Conservation (phyloP, 2,797 vertebrate species). For the Anabacerthia variegaticeps region DNA sequence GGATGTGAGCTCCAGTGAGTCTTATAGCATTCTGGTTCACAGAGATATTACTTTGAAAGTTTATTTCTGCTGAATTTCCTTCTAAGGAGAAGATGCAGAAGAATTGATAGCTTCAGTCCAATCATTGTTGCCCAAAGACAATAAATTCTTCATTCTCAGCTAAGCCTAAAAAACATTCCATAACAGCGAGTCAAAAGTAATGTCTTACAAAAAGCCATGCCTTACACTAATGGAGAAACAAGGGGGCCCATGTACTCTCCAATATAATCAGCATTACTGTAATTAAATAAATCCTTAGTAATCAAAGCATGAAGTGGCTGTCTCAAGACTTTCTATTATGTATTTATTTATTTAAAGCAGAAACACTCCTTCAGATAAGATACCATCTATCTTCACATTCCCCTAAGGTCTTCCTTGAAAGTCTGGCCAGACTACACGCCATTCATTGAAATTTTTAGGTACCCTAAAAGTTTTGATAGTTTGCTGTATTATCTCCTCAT, state of each 20-base stretch:
- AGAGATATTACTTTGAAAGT: neutral
- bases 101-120: neutral
- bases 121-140: neutral
- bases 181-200: neutral
- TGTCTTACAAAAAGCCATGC: neutral
- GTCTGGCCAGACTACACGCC: neutral
- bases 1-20: neutral
- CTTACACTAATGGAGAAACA: neutral
- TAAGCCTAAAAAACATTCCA: neutral
- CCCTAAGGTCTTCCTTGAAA: neutral
- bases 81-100: neutral
- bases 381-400: neutral
- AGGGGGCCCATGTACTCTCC: neutral
- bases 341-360: neutral
- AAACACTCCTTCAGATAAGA: neutral
- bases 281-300: neutral
- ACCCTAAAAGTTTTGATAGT: neutral
- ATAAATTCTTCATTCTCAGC: neutral
- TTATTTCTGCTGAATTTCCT: neutral
- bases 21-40: neutral
- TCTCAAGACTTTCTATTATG: neutral
- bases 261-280: neutral
- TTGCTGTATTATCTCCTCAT: neutral
- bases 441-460: neutral
- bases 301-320: neutral